phyloP scores from a whole-genome alignment of 2,797 vertebrate genomes.

The Gymnoscopelus microlampas region DNA sequence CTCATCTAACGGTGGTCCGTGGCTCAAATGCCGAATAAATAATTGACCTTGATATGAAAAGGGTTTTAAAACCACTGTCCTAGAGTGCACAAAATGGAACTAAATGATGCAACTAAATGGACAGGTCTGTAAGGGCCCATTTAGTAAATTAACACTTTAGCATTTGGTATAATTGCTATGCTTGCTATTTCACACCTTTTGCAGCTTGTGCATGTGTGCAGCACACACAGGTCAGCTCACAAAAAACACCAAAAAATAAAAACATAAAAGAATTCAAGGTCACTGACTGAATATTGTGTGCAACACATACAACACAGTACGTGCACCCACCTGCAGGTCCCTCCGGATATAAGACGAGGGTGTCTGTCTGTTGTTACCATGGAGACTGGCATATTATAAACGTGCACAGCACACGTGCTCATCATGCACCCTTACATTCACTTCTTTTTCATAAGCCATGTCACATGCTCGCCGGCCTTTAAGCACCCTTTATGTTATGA shows the following conservation, averaged over 20 bases:
- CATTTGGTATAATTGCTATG: too few species aligned
- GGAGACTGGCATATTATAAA: constrained; percentile 63
- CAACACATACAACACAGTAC: constrained; percentile 4
- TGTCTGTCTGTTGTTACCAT: constrained; percentile 65
- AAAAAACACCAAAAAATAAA: not conserved
- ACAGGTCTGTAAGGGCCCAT: too few species aligned
- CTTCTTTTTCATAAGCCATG: constrained; percentile 24
- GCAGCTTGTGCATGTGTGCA: constrained; percentile 35
- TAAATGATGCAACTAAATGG: too few species aligned
- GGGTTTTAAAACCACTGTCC: too few species aligned
- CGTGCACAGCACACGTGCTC: constrained; percentile 56
- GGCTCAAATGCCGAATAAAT: too few species aligned
- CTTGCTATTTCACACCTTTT: constrained; percentile 43
- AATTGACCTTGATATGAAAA: too few species aligned
- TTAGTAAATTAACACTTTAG: too few species aligned
- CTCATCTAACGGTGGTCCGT: too few species aligned
- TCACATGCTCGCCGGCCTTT: constrained; percentile 24
- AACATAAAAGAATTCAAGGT: constrained; percentile 49
- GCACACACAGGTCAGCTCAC: constrained; percentile 39
- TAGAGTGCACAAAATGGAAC: too few species aligned
- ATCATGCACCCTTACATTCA: constrained; percentile 34
- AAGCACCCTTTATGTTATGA: constrained; percentile 21
- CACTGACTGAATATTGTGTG: constrained; percentile 51
- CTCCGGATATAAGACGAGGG: too few species aligned
- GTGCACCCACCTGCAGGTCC: too few species aligned